Evolutionary conservation across 2,113 vertebrate species (phyloP).

Genomic region (Tichodroma muraria): DNA sequence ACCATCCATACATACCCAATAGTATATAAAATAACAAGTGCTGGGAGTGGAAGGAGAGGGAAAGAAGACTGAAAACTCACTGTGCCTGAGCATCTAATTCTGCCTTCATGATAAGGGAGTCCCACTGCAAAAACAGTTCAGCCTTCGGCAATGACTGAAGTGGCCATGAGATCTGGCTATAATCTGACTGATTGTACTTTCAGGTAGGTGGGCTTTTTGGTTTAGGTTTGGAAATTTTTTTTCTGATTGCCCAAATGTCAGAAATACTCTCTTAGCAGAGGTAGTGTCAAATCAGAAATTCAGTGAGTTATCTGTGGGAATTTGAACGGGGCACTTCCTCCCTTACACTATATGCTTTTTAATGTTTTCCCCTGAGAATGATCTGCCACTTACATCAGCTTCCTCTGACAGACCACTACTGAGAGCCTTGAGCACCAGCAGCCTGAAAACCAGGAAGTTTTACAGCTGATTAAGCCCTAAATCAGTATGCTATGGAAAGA

Average conservation of each 20-base stretch:
- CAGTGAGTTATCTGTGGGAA: background rate
- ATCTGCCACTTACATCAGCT: background rate
- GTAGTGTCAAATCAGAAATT: background rate
- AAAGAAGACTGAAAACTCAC: background rate
- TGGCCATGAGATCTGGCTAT: background rate
- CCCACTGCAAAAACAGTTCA: background rate
- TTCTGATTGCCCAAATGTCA: background rate
- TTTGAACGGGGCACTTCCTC: background rate
- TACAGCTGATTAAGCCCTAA: background rate
- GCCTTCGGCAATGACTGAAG: background rate
- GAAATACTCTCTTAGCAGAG: background rate
- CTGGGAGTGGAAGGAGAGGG: background rate
- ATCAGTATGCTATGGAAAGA: background rate
- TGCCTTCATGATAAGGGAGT: background rate
- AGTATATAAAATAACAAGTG: background rate
- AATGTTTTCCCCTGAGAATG: background rate
- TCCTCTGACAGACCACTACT: background rate
- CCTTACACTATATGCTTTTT: background rate
- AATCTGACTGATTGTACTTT: background rate
- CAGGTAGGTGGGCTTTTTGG: background rate
- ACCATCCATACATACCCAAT: background rate
- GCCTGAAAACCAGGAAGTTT: background rate
- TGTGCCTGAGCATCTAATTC: background rate
- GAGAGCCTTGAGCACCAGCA: background rate
- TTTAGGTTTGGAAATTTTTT: background rate